Evolutionary conservation across 2,797 vertebrate genomes (phyloP).

Genomic region (Hylomyscus alleni): DNA sequence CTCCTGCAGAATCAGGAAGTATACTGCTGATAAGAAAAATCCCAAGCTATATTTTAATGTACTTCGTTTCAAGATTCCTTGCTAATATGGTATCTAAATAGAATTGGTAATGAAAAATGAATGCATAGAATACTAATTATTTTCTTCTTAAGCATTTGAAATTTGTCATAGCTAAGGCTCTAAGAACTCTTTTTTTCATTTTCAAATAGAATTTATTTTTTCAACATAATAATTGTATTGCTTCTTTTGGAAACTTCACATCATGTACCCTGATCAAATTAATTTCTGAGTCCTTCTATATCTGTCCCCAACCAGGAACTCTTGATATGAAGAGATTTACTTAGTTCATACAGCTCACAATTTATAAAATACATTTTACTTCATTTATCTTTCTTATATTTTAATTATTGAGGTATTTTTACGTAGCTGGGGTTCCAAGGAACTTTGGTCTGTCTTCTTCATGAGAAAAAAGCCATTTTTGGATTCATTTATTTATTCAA

Average conservation of each 20-base stretch:
- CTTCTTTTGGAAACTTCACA: background rate
- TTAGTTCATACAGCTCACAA: background rate
- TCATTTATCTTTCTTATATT: slow-evolving; percentile 3
- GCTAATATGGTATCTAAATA: slow-evolving; percentile 4
- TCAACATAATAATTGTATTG: background rate
- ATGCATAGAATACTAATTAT: slow-evolving; percentile 21
- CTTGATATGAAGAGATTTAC: slow-evolving; percentile 9
- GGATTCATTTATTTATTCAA: slow-evolving; percentile 36
- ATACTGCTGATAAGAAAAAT: background rate
- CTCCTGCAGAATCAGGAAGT: slow-evolving; percentile 6
- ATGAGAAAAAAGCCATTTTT: background rate
- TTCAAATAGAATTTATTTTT: background rate
- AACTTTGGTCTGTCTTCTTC: background rate
- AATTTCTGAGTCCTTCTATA: background rate
- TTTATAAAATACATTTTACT: slow-evolving; percentile 26
- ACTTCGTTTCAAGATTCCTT: slow-evolving; percentile 27
- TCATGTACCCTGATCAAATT: background rate
- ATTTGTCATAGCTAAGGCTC: slow-evolving; percentile 10
- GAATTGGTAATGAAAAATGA: background rate
- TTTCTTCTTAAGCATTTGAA: slow-evolving; percentile 28
- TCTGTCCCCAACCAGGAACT: background rate
- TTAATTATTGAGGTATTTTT: slow-evolving; percentile 31
- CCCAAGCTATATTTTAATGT: background rate
- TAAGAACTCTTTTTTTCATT: background rate
- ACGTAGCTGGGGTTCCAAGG: background rate